A percentile compares a stretch with the other conserved stretches of the same genome.
Conservation (phyloP, 2,113 vertebrate species). For the Romanogobio albipinnatus region DNA sequence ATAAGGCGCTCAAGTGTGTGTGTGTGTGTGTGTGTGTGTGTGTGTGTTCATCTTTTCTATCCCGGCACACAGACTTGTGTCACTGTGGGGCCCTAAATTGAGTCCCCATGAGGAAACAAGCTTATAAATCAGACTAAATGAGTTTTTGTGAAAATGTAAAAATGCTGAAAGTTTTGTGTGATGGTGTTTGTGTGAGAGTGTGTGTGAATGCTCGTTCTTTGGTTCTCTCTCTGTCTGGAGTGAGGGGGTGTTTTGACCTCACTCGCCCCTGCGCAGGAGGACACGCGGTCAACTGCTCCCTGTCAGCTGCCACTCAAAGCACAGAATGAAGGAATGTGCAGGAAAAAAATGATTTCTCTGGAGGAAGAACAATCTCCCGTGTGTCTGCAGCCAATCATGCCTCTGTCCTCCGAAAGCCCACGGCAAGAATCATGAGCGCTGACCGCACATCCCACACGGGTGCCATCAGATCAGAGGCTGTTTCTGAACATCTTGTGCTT, state of each 20-base stretch:
- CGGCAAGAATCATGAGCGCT: neutral
- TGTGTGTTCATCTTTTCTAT: too few species aligned
- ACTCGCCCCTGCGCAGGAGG: neutral
- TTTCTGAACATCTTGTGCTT: neutral
- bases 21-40: neutral
- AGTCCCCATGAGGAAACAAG: too few species aligned
- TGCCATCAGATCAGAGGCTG: neutral
- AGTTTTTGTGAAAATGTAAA: too few species aligned
- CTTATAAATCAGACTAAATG: too few species aligned
- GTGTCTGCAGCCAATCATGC: neutral
- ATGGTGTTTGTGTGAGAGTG: too few species aligned
- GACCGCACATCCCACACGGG: neutral
- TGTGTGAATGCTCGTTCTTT: neutral
- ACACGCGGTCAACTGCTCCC: neutral
- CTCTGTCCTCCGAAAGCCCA: neutral
- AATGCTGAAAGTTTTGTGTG: too few species aligned
- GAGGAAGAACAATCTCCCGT: neutral
- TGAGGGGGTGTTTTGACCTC: neutral
- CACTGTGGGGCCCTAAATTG: too few species aligned
- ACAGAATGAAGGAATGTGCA: neutral
- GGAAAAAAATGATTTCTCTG: neutral
- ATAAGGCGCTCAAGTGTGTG: neutral
- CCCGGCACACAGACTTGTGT: too few species aligned
- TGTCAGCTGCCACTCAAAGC: constrained; percentile 1
- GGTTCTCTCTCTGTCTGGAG: neutral